Conservation (phyloP, 2,113 vertebrate species). For the Xenotilapia longispinis region DNA sequence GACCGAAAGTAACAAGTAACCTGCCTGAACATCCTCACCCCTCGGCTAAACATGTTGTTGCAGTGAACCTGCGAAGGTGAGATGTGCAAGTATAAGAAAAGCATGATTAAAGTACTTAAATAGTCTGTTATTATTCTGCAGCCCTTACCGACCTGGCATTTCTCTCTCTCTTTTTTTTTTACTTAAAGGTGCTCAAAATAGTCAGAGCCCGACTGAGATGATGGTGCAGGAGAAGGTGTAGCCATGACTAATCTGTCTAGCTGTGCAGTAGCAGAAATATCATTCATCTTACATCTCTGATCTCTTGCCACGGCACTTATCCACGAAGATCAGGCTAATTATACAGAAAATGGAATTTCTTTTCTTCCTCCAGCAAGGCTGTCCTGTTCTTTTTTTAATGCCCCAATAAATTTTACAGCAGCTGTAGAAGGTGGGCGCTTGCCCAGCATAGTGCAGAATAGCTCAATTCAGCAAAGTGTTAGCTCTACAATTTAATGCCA, state of each 20-base stretch:
- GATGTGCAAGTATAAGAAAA: neutral
- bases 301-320: neutral
- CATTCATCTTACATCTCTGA: neutral
- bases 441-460: neutral
- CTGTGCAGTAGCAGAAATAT: neutral
- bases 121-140: neutral
- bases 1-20: constrained; percentile 88
- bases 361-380: neutral
- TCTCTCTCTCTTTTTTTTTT: neutral
- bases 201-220: neutral
- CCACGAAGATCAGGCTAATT: neutral
- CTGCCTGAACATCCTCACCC: constrained; percentile 90
- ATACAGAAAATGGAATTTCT: neutral
- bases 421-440: neutral
- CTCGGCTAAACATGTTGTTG: constrained; percentile 91
- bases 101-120: neutral
- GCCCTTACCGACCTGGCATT: neutral
- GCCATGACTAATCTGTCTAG: neutral
- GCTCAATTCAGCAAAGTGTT: neutral
- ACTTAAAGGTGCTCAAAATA: neutral
- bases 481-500: neutral
- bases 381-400: neutral
- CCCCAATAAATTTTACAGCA: neutral
- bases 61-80: constrained; percentile 83
- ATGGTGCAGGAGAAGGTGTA: neutral